Evolutionary conservation across 1,140 invertebrate species (phyloP).

Genomic region (Heliconius nattereri): DNA sequence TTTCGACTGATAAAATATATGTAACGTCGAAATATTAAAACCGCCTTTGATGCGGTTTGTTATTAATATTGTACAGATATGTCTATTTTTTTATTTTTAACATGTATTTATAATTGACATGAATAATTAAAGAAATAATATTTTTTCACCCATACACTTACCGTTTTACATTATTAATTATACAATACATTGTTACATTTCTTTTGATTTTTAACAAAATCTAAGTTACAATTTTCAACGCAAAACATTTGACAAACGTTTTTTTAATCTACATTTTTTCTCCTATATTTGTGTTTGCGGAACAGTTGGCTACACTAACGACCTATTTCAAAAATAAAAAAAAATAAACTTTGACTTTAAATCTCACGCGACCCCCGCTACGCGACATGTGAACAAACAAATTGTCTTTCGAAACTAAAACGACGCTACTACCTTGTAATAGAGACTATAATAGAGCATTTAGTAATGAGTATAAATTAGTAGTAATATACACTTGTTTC

Average conservation of each 20-base stretch:
- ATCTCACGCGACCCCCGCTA: slow-evolving; percentile 65
- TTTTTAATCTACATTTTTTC: slow-evolving; percentile 7
- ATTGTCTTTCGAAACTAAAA: slow-evolving; percentile 29
- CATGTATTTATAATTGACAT: too few relatives aligned
- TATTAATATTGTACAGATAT: too few relatives aligned
- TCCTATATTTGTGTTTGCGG: slow-evolving; percentile 27
- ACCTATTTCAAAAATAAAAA: slow-evolving; percentile 55
- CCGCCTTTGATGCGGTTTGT: too few relatives aligned
- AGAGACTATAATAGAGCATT: slow-evolving; percentile 40
- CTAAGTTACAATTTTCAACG: neutral
- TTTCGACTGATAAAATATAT: neutral
- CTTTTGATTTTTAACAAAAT: neutral
- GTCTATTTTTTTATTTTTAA: too few relatives aligned
- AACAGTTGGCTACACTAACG: slow-evolving; percentile 52
- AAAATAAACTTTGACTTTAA: slow-evolving; percentile 51
- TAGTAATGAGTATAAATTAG: slow-evolving; percentile 42
- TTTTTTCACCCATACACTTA: neutral
- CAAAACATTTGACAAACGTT: slow-evolving; percentile 4
- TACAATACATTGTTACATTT: neutral
- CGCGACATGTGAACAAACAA: slow-evolving; percentile 76
- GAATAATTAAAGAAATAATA: too few relatives aligned
- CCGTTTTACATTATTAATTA: neutral
- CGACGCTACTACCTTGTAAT: slow-evolving; percentile 36
- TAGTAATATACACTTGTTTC: slow-evolving; percentile 66
- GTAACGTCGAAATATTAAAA: too few relatives aligned